phyloP scores from a whole-genome alignment of 2,888 invertebrate species.

The Lepetodrilus schrolli region DNA sequence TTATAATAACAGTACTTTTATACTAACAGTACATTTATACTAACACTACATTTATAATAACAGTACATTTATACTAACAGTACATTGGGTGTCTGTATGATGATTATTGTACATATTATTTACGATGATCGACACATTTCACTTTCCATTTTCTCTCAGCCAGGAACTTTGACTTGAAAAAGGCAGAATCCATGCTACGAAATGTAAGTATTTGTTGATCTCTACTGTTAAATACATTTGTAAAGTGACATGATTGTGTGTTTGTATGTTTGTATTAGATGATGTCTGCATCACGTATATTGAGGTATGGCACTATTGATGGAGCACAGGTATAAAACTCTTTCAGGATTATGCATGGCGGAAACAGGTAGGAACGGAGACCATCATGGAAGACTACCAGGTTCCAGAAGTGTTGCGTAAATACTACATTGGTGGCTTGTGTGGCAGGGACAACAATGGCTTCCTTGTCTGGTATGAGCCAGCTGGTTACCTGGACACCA shows the following conservation, averaged over 20 bases:
- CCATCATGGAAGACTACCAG: conserved; percentile 65
- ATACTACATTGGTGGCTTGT: conserved; percentile 86
- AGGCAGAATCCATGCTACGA: conserved; percentile 93
- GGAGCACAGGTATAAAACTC: too few species aligned
- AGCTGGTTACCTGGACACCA: conserved; percentile 86
- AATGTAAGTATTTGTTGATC: conserved; percentile 85
- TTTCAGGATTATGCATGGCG: conserved; percentile 69
- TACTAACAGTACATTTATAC: too few species aligned
- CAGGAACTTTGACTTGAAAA: conserved; percentile 87
- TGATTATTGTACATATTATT: too few species aligned
- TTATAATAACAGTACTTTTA: too few species aligned
- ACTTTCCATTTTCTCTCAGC: conserved; percentile 78
- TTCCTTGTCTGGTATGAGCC: conserved; percentile 86
- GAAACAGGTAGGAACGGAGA: conserved; percentile 66
- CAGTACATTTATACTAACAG: too few species aligned
- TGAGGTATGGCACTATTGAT: background rate
- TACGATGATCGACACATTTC: too few species aligned
- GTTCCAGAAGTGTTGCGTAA: conserved; percentile 78
- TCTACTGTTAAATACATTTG: too few species aligned
- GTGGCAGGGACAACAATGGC: conserved; percentile 89
- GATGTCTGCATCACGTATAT: too few species aligned
- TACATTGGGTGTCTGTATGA: too few species aligned
- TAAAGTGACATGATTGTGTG: too few species aligned
- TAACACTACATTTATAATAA: too few species aligned
- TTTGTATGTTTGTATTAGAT: too few species aligned